These are phyloP conservation scores for Telmatherina bonti DNA, from an alignment of 2,797 vertebrate species.

Conservation along the genomic window DNA sequence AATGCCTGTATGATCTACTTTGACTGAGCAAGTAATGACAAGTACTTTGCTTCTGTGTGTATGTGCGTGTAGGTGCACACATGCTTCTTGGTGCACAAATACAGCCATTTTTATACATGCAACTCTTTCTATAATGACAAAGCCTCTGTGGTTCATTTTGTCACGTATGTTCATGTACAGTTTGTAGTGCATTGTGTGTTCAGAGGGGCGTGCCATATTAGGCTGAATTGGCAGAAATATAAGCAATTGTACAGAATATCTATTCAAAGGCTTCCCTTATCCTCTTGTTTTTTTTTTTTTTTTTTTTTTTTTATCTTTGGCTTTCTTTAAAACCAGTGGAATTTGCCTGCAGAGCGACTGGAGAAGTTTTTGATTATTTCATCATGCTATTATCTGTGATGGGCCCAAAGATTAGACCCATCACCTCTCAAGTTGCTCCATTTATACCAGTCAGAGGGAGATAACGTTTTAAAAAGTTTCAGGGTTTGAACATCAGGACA, in stretches of 20 bases:
- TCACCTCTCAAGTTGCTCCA: slow-evolving; percentile 47
- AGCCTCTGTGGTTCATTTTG: slow-evolving; percentile 29
- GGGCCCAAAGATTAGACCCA: slow-evolving; percentile 57
- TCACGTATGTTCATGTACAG: neutral
- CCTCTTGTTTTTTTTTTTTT: no score
- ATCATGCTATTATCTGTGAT: slow-evolving; percentile 52
- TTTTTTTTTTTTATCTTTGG: slow-evolving; percentile 57
- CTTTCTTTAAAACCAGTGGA: slow-evolving; percentile 53
- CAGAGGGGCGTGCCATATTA: slow-evolving; percentile 52
- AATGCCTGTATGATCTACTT: slow-evolving; percentile 78
- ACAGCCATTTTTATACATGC: neutral
- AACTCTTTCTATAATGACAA: slow-evolving; percentile 12
- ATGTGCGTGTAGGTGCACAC: neutral
- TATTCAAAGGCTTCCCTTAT: slow-evolving; percentile 71
- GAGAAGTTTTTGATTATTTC: slow-evolving; percentile 63
- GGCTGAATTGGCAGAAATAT: slow-evolving; percentile 63
- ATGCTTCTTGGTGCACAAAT: neutral
- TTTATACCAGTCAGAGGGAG: slow-evolving; percentile 38
- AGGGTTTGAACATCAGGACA: slow-evolving; percentile 39
- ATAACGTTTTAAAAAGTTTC: slow-evolving; percentile 47
- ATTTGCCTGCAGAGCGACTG: slow-evolving; percentile 49
- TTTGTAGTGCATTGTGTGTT: slow-evolving; percentile 1
- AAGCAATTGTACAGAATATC: slow-evolving; percentile 53
- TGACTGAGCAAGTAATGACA: slow-evolving; percentile 75
- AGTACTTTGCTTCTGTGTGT: slow-evolving; percentile 39